Conservation (phyloP, 2,888 invertebrate species). For the Dinocampus coccinellae region DNA sequence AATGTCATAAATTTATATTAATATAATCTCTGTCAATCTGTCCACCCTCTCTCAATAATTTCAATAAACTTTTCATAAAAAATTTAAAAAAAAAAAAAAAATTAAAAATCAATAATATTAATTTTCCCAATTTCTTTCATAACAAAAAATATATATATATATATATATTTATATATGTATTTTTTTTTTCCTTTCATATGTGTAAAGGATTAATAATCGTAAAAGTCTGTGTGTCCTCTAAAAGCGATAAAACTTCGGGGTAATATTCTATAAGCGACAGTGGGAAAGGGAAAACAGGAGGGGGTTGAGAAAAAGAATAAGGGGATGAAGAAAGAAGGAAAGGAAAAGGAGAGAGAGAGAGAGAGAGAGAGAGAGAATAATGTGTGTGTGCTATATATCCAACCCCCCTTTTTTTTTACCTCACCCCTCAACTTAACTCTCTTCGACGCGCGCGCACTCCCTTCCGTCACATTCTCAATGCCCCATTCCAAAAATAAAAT, state of each 20-base stretch:
- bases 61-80: no score
- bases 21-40: not conserved
- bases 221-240: slow-evolving; percentile 57
- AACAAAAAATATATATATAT: not conserved
- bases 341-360: slow-evolving; percentile 12
- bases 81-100: not conserved
- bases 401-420: slow-evolving; percentile 39
- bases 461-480: slow-evolving; percentile 35
- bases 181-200: no score
- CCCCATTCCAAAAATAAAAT: slow-evolving; percentile 33
- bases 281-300: no score
- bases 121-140: not conserved
- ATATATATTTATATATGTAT: slow-evolving; percentile 29
- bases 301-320: no score
- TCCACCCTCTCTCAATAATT: no score
- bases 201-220: slow-evolving; percentile 60
- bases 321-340: no score
- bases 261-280: slow-evolving; percentile 55
- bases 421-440: slow-evolving; percentile 23
- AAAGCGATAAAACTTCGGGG: slow-evolving; percentile 56
- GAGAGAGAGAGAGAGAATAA: not conserved
- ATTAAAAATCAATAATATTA: not conserved
- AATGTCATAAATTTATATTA: no score
- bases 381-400: slow-evolving; percentile 11
- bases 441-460: slow-evolving; percentile 25